Evolutionary conservation across 2,113 vertebrate species (phyloP).

Genomic region (Saimiri boliviensis): DNA sequence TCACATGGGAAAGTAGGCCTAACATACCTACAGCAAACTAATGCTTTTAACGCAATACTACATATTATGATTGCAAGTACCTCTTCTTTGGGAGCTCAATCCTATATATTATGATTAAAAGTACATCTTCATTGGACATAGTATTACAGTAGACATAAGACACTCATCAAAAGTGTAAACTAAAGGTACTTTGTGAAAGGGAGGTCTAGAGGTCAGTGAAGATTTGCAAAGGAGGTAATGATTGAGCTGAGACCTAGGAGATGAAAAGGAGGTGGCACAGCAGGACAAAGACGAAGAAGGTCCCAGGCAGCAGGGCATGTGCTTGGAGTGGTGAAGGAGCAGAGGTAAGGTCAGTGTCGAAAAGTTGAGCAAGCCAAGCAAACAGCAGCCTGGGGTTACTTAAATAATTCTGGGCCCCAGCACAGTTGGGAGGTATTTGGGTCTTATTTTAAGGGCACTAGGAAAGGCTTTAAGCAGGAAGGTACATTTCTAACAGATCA

Average conservation of each 20-base stretch:
- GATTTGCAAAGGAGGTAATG: not conserved
- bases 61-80: not conserved
- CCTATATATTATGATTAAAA: not conserved
- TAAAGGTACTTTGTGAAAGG: not conserved
- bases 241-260: not conserved
- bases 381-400: accelerated
- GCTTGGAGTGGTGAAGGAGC: accelerated
- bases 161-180: not conserved
- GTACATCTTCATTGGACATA: not conserved
- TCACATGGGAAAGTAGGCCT: not conserved
- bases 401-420: accelerated
- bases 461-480: not conserved
- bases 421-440: not conserved
- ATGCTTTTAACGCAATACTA: not conserved
- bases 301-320: accelerated
- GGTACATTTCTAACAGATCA: not conserved
- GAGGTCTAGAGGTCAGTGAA: not conserved
- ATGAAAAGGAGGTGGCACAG: accelerated
- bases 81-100: not conserved
- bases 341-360: not conserved
- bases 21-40: accelerated
- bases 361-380: not conserved
- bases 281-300: not conserved
- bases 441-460: not conserved
- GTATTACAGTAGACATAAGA: no score